phyloP scores from a whole-genome alignment of 2,888 invertebrate genomes.

The Aphidoletes aphidimyza region DNA sequence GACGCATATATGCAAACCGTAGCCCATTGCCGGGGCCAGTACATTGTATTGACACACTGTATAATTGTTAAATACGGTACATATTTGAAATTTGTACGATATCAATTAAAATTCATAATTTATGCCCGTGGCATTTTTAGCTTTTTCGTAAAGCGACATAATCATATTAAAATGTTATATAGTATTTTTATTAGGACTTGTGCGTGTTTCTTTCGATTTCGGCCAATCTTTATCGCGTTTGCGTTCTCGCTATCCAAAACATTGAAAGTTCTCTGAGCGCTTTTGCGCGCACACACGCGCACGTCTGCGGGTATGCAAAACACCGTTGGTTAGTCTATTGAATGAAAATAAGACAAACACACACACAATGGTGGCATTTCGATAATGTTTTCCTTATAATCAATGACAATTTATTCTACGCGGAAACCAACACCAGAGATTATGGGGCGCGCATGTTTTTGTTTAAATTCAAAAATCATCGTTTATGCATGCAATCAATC shows the following conservation, averaged over 20 bases:
- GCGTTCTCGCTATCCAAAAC: not conserved
- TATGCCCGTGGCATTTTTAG: constrained; percentile 52
- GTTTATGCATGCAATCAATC: too few species aligned
- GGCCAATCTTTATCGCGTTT: not conserved
- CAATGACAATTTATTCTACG: too few species aligned
- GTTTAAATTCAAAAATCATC: too few species aligned
- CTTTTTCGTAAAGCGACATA: constrained; percentile 50
- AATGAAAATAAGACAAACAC: too few species aligned
- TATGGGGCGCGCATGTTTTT: too few species aligned
- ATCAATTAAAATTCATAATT: constrained; percentile 51
- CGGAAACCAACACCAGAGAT: too few species aligned
- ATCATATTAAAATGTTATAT: constrained; percentile 52
- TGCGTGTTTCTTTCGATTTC: not conserved
- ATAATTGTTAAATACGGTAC: constrained; percentile 28
- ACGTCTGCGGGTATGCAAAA: too few species aligned
- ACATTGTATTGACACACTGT: not conserved
- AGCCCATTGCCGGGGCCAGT: too few species aligned
- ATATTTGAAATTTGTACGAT: constrained; percentile 51
- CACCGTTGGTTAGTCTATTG: too few species aligned
- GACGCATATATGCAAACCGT: too few species aligned
- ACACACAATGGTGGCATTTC: too few species aligned
- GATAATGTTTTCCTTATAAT: too few species aligned
- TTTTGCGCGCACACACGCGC: not conserved
- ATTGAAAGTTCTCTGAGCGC: not conserved
- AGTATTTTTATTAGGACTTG: constrained; percentile 32